phyloP scores from a whole-genome alignment of 2,797 vertebrate genomes.

The Chelonia mydas region DNA sequence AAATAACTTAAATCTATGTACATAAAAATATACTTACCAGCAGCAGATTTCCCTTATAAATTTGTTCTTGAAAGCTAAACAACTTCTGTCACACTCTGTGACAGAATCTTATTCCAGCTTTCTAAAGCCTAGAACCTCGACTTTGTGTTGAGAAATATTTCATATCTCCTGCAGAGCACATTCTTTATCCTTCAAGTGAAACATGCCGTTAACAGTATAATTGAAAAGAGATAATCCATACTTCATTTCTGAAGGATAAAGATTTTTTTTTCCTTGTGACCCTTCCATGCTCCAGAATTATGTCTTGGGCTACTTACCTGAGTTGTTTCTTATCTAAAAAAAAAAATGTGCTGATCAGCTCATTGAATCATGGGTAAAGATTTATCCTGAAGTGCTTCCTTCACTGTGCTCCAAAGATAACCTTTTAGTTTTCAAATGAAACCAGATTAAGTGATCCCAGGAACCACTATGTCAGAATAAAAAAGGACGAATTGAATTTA shows the following conservation, averaged over 20 bases:
- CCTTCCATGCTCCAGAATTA: not conserved
- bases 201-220: not conserved
- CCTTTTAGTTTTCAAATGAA: not conserved
- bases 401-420: not conserved
- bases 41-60: not conserved
- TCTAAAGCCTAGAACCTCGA: fast-evolving
- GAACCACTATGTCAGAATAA: not conserved
- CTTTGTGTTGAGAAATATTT: not conserved
- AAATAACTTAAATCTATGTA: not conserved
- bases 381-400: not conserved
- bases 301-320: not conserved
- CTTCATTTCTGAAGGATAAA: not conserved
- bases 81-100: not conserved
- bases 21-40: not conserved
- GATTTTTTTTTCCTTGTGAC: not conserved
- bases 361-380: not conserved
- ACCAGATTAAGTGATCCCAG: not conserved
- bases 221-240: not conserved
- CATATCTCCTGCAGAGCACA: not conserved
- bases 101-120: not conserved
- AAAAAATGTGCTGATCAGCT: not conserved
- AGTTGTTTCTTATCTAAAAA: not conserved
- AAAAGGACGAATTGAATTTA: not conserved
- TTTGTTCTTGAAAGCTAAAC: not conserved
- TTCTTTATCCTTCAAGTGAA: not conserved